Conservation (phyloP, 2,113 vertebrate genomes). For the Nyctibius bracteatus region DNA sequence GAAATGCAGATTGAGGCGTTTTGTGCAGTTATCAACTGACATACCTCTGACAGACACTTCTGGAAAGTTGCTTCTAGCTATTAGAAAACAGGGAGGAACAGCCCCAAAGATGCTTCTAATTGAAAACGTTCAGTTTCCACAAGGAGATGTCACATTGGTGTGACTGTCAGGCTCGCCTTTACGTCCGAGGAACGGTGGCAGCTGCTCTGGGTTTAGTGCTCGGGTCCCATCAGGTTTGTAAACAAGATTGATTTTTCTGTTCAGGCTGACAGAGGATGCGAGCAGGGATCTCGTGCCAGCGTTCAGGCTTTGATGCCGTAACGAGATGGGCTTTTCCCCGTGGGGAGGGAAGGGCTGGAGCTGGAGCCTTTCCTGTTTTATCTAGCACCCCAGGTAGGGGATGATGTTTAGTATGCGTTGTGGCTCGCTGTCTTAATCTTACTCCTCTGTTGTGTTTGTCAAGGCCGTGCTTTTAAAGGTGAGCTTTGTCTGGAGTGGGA, state of each 20-base stretch:
- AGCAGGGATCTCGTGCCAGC: not conserved
- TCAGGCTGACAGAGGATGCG: not conserved
- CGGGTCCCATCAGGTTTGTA: not conserved
- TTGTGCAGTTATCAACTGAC: not conserved
- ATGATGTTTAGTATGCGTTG: not conserved
- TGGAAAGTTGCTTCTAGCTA: not conserved
- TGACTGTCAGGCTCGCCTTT: not conserved
- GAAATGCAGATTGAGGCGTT: not conserved
- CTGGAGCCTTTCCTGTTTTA: not conserved
- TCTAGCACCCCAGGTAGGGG: not conserved
- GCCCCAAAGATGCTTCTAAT: not conserved
- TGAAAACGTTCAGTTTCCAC: not conserved
- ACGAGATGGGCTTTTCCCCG: rapidly evolving
- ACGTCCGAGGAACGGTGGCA: rapidly evolving
- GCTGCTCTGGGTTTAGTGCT: not conserved
- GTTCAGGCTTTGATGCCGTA: not conserved
- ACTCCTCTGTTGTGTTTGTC: not conserved
- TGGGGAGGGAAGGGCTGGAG: not conserved
- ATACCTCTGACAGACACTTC: not conserved
- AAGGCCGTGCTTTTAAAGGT: not conserved
- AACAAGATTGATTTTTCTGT: conserved; percentile 12
- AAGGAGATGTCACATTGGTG: not conserved
- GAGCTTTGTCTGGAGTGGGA: not conserved
- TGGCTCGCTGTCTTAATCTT: not conserved
- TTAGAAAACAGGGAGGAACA: not conserved